These are phyloP conservation scores for Dromaius novaehollandiae DNA, from an alignment of 2,113 vertebrate genomes.

Conservation along the genomic window DNA sequence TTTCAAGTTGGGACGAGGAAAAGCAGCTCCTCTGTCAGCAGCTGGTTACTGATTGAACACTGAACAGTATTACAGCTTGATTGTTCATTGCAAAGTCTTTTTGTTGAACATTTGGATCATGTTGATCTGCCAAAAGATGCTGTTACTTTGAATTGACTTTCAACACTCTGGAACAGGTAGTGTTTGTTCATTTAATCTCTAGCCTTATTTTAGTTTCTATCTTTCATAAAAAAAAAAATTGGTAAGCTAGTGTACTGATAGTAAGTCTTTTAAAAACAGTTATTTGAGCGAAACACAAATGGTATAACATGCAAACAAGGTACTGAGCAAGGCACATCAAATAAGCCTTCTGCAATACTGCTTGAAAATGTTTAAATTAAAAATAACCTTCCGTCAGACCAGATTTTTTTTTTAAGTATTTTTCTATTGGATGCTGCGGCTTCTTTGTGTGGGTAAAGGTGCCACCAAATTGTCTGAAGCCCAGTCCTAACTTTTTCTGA, in stretches of 20 bases:
- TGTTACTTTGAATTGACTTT: neutral
- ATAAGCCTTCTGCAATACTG: neutral
- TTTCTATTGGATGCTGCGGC: neutral
- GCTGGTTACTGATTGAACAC: neutral
- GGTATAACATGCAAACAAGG: neutral
- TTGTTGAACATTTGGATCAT: constrained; percentile 67
- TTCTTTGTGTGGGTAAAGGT: neutral
- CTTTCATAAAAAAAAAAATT: neutral
- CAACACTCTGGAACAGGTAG: constrained; percentile 46
- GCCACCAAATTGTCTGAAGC: neutral
- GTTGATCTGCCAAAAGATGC: constrained; percentile 68
- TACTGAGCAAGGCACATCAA: neutral
- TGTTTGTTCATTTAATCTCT: neutral
- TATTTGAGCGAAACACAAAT: neutral
- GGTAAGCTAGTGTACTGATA: neutral
- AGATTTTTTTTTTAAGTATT: neutral
- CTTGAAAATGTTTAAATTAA: neutral
- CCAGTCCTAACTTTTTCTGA: neutral
- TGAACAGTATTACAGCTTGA: neutral
- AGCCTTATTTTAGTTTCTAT: neutral
- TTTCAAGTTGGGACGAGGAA: neutral
- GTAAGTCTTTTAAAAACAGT: neutral
- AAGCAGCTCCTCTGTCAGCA: neutral
- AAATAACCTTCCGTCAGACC: neutral
- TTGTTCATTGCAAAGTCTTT: constrained; percentile 9